Percentiles rank a stretch among this genome's conserved stretches.
Evolutionary conservation across 2,113 vertebrate genomes (phyloP).

Genomic region (Xiphophorus couchianus): DNA sequence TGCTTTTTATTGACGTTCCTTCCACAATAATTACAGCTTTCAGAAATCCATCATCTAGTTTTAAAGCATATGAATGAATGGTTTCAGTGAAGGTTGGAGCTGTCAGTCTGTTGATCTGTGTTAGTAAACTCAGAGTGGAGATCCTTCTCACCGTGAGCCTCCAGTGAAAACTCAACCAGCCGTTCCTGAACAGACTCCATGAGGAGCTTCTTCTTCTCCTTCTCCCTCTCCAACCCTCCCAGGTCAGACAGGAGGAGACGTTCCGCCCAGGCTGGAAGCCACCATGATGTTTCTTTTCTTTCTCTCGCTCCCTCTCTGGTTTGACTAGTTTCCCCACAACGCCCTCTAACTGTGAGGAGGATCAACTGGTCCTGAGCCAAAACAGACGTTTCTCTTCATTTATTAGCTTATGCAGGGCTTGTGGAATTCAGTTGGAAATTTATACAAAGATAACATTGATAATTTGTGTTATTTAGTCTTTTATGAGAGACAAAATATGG

Average conservation of each 20-base stretch:
- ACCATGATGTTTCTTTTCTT: background rate
- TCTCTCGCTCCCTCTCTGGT: background rate
- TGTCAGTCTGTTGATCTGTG: background rate
- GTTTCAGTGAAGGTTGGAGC: background rate
- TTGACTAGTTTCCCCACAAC: background rate
- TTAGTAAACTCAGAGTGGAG: background rate
- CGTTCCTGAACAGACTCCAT: constrained; percentile 68
- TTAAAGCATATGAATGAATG: too few relatives aligned
- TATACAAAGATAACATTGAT: too few relatives aligned
- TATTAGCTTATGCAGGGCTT: too few relatives aligned
- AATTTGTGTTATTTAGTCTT: too few relatives aligned
- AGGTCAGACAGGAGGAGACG: background rate
- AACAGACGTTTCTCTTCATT: too few relatives aligned
- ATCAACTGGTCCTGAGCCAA: background rate
- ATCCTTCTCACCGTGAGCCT: constrained; percentile 75
- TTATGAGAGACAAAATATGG: too few relatives aligned
- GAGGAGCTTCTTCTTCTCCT: background rate
- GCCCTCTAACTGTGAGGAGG: background rate
- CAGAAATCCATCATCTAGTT: too few relatives aligned
- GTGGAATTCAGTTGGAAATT: too few relatives aligned
- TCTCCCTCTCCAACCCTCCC: background rate
- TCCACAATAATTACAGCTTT: too few relatives aligned
- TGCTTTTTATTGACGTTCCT: too few relatives aligned
- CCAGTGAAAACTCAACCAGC: constrained; percentile 67
- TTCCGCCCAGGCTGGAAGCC: background rate